Percentiles rank a stretch among this genome's conserved stretches.
These are phyloP conservation scores for Corydoras sp. DNA, from an alignment of 2,113 vertebrate genomes.

Conservation along the genomic window DNA sequence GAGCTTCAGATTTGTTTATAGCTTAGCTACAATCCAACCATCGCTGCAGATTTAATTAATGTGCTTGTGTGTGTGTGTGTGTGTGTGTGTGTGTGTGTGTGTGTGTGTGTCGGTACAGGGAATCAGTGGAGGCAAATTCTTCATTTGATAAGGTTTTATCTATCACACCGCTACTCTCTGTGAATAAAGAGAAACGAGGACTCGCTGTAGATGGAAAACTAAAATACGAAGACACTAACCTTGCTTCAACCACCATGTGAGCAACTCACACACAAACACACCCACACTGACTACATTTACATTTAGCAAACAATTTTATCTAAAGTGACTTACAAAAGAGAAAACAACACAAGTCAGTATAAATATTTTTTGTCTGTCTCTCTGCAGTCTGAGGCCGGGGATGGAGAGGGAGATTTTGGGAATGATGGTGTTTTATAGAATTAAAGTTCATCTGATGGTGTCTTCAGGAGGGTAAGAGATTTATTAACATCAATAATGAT, in stretches of 20 bases:
- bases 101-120: constrained; percentile 57
- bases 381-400: constrained; percentile 4
- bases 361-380: background rate
- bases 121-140: constrained; percentile 71
- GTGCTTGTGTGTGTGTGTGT: background rate
- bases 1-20: too few relatives aligned
- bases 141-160: constrained; percentile 68
- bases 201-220: constrained; percentile 83
- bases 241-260: constrained; percentile 84
- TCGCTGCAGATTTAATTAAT: background rate
- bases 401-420: constrained; percentile 19
- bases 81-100: background rate
- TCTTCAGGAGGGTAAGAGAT: constrained; percentile 16
- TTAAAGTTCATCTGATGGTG: constrained; percentile 16
- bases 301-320: too few relatives aligned
- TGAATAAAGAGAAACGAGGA: constrained; percentile 78
- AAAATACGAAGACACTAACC: constrained; percentile 88
- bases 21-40: too few relatives aligned
- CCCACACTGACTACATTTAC: background rate
- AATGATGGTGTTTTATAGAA: constrained; percentile 21
- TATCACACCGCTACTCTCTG: constrained; percentile 63
- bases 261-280: constrained; percentile 20
- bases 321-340: too few relatives aligned
- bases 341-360: background rate
- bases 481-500: too few relatives aligned